Evolutionary conservation across 2,797 vertebrate genomes (phyloP).

Genomic region (Prionace glauca): DNA sequence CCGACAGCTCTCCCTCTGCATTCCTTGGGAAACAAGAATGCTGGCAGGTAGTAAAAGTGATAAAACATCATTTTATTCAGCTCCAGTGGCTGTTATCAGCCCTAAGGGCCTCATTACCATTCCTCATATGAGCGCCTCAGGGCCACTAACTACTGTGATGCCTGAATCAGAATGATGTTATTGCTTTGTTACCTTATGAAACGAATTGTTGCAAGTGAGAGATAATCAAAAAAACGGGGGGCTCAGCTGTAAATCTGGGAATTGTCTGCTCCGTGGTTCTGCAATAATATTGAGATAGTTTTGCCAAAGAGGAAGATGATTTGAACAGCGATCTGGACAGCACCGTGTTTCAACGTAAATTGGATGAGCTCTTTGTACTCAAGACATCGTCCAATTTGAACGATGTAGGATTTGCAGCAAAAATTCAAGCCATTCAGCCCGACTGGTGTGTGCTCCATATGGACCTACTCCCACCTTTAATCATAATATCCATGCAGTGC

Average conservation of each 20-base stretch:
- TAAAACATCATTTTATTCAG: slow-evolving; percentile 29
- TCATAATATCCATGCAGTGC: no score
- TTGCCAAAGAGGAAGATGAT: neutral
- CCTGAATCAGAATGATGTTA: neutral
- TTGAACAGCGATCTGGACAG: neutral
- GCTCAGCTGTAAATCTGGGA: slow-evolving; percentile 3
- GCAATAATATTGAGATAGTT: neutral
- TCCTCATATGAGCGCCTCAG: slow-evolving; percentile 17
- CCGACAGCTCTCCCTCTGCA: neutral
- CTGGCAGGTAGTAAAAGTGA: slow-evolving; percentile 8
- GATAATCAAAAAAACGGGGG: slow-evolving; percentile 12
- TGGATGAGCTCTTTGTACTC: neutral
- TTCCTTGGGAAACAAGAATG: neutral
- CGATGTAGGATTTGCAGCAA: neutral
- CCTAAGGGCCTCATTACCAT: slow-evolving; percentile 28
- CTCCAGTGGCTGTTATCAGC: neutral
- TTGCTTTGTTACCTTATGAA: slow-evolving; percentile 31
- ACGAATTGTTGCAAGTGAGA: neutral
- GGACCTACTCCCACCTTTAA: neutral
- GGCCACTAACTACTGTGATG: neutral
- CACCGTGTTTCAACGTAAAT: neutral
- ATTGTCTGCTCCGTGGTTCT: neutral
- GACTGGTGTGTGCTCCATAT: neutral
- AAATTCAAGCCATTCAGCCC: neutral
- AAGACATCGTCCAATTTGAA: neutral